Percentiles rank a stretch among this genome's conserved stretches.
These are phyloP conservation scores for Phyto melanocephala DNA, from an alignment of 2,888 invertebrate genomes.

Conservation along the genomic window DNA sequence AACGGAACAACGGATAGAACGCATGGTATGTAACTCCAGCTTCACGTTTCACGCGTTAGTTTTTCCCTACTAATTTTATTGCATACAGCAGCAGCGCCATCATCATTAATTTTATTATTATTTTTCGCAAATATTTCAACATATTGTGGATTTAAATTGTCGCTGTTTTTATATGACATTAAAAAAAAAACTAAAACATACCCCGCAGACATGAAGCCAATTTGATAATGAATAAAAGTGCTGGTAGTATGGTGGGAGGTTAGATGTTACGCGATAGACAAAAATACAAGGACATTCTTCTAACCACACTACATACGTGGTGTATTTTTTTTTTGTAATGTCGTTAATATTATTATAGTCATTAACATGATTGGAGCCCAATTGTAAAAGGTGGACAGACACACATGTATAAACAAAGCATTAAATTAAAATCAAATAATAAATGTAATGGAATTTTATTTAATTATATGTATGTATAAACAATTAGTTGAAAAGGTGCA, in stretches of 20 bases:
- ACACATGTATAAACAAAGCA: not conserved
- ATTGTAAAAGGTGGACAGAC: too few relatives aligned
- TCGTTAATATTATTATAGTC: constrained; percentile 10
- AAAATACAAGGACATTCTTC: not conserved
- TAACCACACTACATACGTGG: constrained; percentile 32
- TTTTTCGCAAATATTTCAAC: constrained; percentile 40
- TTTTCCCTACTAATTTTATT: constrained; percentile 41
- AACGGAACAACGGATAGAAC: too few relatives aligned
- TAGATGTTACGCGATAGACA: not conserved
- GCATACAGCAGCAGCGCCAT: constrained; percentile 9
- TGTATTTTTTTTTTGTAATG: constrained; percentile 40
- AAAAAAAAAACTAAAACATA: constrained; percentile 18
- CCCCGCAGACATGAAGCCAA: constrained; percentile 43
- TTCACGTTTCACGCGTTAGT: constrained; percentile 56
- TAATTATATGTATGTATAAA: too few relatives aligned
- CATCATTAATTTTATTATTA: constrained; percentile 55
- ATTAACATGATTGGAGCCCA: not conserved
- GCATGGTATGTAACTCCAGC: too few relatives aligned
- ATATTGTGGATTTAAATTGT: constrained; percentile 37
- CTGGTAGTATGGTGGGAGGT: not conserved
- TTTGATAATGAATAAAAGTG: constrained; percentile 6
- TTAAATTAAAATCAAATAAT: not conserved
- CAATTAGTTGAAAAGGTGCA: not conserved
- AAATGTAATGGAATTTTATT: not conserved
- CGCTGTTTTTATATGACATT: not conserved